Conservation (phyloP, 2,113 vertebrate genomes). For the Rhinoderma darwinii region DNA sequence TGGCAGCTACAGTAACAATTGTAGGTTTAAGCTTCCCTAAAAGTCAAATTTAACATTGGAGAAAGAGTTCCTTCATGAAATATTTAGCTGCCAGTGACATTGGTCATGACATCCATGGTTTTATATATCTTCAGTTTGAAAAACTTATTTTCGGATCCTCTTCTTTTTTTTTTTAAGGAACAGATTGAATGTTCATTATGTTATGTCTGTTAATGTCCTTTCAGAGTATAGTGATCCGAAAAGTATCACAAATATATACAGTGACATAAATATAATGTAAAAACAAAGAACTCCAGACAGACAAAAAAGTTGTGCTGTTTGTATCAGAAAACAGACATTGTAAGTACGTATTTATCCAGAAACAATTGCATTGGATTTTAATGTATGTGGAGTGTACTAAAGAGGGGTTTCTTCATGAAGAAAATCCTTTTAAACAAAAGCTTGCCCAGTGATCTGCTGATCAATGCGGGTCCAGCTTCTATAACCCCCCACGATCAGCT, state of each 20-base stretch:
- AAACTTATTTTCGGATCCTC: not conserved
- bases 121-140: slow-evolving; percentile 19
- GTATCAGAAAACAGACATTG: no score
- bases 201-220: not conserved
- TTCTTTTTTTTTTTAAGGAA: not conserved
- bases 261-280: not conserved
- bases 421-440: not conserved
- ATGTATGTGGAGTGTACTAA: no score
- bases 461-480: not conserved
- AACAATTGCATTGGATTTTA: no score
- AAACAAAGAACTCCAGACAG: not conserved
- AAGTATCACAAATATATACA: not conserved
- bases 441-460: not conserved
- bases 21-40: slow-evolving; percentile 24
- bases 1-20: slow-evolving; percentile 27
- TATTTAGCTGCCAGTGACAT: slow-evolving; percentile 24
- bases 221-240: not conserved
- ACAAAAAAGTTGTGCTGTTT: not conserved
- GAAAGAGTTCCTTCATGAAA: slow-evolving; percentile 13
- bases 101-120: not conserved
- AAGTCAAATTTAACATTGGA: slow-evolving; percentile 31
- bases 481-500: not conserved
- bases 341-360: not conserved
- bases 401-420: not conserved
- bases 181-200: not conserved